phyloP scores from a whole-genome alignment of 2,113 vertebrate genomes.

The Genyomyrus donnyi region DNA sequence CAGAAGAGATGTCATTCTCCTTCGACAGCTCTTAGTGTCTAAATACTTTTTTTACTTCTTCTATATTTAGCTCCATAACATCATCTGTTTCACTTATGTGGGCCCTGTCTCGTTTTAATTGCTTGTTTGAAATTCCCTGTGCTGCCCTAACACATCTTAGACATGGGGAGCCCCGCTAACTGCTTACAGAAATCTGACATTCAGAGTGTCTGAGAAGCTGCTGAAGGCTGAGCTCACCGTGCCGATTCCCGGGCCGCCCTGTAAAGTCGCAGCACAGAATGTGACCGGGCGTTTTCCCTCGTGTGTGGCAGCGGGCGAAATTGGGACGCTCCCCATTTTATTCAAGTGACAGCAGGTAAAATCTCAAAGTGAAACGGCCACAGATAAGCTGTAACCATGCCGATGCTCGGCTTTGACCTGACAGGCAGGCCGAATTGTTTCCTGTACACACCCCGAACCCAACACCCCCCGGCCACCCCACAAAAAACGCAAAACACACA shows the following conservation, averaged over 20 bases:
- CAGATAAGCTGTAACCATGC: neutral
- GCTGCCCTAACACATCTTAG: neutral
- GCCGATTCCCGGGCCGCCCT: neutral
- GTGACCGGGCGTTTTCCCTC: neutral
- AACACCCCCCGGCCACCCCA: no score
- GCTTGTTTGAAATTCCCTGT: neutral
- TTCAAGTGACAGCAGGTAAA: neutral
- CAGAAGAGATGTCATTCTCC: neutral
- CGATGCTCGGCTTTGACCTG: neutral
- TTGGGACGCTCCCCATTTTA: neutral
- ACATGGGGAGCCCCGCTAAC: neutral
- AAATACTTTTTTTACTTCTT: neutral
- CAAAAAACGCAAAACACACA: no score
- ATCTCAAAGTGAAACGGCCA: neutral
- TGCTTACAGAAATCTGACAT: neutral
- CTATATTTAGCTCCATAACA: neutral
- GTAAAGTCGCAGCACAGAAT: neutral
- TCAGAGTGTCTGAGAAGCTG: neutral
- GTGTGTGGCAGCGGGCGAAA: neutral
- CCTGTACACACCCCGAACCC: no score
- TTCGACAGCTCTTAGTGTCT: neutral
- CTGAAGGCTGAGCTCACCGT: neutral
- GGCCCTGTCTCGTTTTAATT: neutral
- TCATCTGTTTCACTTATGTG: neutral
- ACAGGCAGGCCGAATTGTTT: slow-evolving; percentile 55